Conservation (phyloP, 2,113 vertebrate genomes). For the Meles meles region DNA sequence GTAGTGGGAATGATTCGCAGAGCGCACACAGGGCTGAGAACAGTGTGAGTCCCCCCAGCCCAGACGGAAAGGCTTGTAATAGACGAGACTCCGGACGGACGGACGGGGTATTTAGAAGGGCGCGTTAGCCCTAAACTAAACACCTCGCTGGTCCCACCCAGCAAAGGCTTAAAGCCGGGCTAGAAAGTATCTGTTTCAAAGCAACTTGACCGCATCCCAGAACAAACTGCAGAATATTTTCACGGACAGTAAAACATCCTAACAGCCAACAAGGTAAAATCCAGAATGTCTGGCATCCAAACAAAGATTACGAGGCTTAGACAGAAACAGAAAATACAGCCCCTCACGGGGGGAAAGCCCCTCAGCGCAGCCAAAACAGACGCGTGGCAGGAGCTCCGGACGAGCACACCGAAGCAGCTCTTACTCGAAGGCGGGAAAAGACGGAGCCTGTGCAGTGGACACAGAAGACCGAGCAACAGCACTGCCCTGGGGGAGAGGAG, state of each 20-base stretch:
- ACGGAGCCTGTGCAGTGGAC: not conserved
- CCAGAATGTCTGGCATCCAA: not conserved
- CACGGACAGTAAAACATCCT: not conserved
- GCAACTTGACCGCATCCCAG: not conserved
- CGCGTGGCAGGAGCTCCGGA: too few species aligned
- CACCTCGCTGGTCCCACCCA: not conserved
- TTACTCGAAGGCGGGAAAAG: too few species aligned
- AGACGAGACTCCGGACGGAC: not conserved
- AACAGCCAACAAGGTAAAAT: not conserved
- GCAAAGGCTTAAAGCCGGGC: not conserved
- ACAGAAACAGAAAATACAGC: not conserved
- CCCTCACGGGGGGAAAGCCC: not conserved
- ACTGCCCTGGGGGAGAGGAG: too few species aligned
- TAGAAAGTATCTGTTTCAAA: not conserved
- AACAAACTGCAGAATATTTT: not conserved
- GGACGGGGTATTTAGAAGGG: not conserved
- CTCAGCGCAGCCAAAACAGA: not conserved
- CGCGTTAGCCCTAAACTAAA: not conserved
- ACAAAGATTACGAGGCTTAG: not conserved
- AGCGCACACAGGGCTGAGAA: not conserved
- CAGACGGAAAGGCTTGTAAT: not conserved
- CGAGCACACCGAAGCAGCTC: too few species aligned
- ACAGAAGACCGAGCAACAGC: not conserved
- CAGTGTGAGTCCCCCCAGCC: not conserved
- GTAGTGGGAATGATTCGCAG: not conserved